phyloP scores from a whole-genome alignment of 2,797 vertebrate genomes.

The Sparus aurata region DNA sequence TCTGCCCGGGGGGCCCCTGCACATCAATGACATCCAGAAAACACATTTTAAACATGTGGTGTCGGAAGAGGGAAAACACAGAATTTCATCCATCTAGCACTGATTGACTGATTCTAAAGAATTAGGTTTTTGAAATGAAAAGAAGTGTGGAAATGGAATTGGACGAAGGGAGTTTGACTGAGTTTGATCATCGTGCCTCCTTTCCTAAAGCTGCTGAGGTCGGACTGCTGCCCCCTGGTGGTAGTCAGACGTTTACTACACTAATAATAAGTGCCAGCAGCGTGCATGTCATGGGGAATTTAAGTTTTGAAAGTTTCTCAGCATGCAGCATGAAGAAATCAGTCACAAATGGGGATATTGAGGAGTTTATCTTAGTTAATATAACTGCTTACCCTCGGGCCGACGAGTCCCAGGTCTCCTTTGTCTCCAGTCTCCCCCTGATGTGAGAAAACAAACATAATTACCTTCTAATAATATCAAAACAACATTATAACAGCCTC shows the following conservation, averaged over 20 bases:
- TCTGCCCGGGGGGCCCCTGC: constrained; percentile 96
- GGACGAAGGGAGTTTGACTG: no score
- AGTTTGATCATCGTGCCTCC: background rate
- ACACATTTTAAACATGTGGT: constrained; percentile 2
- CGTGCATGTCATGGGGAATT: background rate
- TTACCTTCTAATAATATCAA: background rate
- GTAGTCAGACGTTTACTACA: background rate
- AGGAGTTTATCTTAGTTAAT: background rate
- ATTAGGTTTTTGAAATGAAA: no score
- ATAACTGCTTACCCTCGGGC: constrained; percentile 88
- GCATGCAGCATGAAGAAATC: background rate
- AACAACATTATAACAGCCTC: background rate
- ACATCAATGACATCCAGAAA: constrained; percentile 33
- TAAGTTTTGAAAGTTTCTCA: background rate
- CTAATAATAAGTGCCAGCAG: background rate
- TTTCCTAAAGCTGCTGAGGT: background rate
- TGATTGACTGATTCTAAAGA: no score
- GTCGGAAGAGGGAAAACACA: no score
- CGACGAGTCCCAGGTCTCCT: constrained; percentile 90
- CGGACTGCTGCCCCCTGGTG: constrained; percentile 62
- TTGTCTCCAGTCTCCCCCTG: constrained; percentile 94
- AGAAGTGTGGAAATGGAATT: no score
- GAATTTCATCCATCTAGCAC: no score
- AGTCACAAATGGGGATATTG: background rate
- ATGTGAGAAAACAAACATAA: constrained; percentile 27